A percentile compares a stretch with the other conserved stretches of the same genome.
Conservation (phyloP, 2,888 invertebrate species). For the Gandaritis pyraliata region DNA sequence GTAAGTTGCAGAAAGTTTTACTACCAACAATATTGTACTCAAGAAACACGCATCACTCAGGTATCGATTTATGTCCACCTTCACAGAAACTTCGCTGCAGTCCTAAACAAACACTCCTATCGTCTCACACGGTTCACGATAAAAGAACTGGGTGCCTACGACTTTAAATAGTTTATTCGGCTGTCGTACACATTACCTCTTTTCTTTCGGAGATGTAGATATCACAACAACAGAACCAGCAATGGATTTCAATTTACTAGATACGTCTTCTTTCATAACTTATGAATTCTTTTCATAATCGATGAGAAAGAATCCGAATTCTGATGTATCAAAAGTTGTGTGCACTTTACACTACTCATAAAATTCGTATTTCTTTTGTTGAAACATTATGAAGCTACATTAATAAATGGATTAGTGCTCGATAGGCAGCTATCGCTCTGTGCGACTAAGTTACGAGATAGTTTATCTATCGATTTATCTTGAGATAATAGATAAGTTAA, state of each 20-base stretch:
- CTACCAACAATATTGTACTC: conserved; percentile 28
- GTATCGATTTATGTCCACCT: conserved; percentile 42
- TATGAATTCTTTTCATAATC: conserved; percentile 4
- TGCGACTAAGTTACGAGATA: conserved; percentile 44
- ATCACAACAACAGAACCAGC: conserved; percentile 12
- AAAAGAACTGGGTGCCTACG: conserved; percentile 28
- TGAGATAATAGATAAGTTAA: conserved; percentile 6
- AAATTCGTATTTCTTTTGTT: conserved; percentile 60
- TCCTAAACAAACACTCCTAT: conserved; percentile 54
- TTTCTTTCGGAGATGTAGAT: not conserved
- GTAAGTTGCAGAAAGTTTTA: too few species aligned
- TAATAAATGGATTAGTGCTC: conserved; percentile 61
- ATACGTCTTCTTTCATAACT: not conserved
- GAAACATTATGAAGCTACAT: conserved; percentile 59
- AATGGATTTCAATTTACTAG: conserved; percentile 12
- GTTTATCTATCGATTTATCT: conserved; percentile 35
- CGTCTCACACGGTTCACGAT: conserved; percentile 38
- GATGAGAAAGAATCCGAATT: not conserved
- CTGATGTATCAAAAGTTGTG: not conserved
- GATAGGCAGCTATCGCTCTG: conserved; percentile 57
- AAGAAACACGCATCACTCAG: conserved; percentile 34
- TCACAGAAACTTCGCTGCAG: conserved; percentile 48
- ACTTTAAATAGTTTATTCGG: conserved; percentile 35
- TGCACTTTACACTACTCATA: conserved; percentile 45
- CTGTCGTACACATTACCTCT: conserved; percentile 14